Base-by-base conservation (phyloP, 2,888 invertebrate genomes). In the Gonocerus acuteangulatus region DNA sequence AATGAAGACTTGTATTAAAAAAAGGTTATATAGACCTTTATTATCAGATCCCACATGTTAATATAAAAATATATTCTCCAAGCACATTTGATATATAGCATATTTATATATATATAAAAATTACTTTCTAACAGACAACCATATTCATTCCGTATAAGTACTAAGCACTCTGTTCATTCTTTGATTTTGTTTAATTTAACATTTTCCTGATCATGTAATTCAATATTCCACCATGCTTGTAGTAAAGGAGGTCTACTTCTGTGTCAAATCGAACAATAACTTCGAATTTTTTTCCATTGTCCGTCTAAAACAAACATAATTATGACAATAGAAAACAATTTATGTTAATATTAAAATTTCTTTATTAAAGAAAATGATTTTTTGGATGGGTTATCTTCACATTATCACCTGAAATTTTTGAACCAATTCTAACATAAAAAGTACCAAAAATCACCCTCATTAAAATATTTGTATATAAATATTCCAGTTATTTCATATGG, bases 191-290 rank as follows among this genome's bases (percentile, higher is more conserved):
- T 58, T 48, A 59, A 18, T 32, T 7, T 1, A 82, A 72, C 84
- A 92, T 89, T 72, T 87, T 89, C 63, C 97, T 82, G 62, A 99
- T 87, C 96, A 99, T 96, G 74, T 95, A 99, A 75, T 97, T 95
- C 39, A 99, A 83, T 69, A 99, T 96, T 1, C 97, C 97, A 3
- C 96, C 96, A 71, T 99, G 82, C 68, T 79, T 81, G 77, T 86
- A 95, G 76, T 97, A 99, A 0, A 89, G 84, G 39, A 99, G 77
- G 73, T 99, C 97, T 1, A 96, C 95, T 73, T 97, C 96, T 0
- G 97, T 99, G 72, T 99, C 97, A 72, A 97, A 96, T 11, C 97
- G 82, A 1, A 86, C 80, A 52, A 85, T 79, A 0, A 87, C 90
- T 65, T 89, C 80, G 75, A 97, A 96, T 15, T 76, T 76, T 22